These are phyloP conservation scores for Meda fulgida DNA, from an alignment of 2,797 vertebrate species.

Conservation along the genomic window DNA sequence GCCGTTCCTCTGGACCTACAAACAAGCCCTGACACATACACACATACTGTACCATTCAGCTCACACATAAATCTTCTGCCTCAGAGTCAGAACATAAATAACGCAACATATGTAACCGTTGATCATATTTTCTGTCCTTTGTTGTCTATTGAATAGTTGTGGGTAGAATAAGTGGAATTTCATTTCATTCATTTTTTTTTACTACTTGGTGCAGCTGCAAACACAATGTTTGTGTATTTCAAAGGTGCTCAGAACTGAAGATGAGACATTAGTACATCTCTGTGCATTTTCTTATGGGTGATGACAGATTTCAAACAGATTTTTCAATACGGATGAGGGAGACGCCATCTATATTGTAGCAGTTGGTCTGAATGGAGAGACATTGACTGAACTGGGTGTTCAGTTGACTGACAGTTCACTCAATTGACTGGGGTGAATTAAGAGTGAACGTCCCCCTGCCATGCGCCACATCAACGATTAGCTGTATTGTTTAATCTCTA, in stretches of 20 bases:
- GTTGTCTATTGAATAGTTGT: not conserved
- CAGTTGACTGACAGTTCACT: no score
- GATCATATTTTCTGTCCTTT: not conserved
- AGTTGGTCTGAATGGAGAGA: constrained; percentile 51
- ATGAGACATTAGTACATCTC: not conserved
- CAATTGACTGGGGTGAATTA: constrained; percentile 56
- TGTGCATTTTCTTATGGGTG: not conserved
- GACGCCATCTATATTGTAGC: constrained; percentile 5
- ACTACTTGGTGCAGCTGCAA: not conserved
- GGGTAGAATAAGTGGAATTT: not conserved
- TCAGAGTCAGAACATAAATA: not conserved
- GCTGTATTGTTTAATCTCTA: constrained; percentile 52
- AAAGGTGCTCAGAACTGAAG: not conserved
- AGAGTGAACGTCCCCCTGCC: constrained; percentile 43
- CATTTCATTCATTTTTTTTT: not conserved
- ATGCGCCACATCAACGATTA: constrained; percentile 50
- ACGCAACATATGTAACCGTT: not conserved
- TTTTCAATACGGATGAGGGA: not conserved
- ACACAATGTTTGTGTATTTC: not conserved
- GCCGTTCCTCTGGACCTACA: constrained; percentile 60
- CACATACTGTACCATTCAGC: not conserved
- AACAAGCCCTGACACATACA: constrained; percentile 51
- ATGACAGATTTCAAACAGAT: constrained; percentile 9
- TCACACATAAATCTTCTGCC: not conserved
- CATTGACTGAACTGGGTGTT: no score